These are phyloP conservation scores for Theristicus caerulescens DNA, from an alignment of 2,113 vertebrate species.

Conservation along the genomic window DNA sequence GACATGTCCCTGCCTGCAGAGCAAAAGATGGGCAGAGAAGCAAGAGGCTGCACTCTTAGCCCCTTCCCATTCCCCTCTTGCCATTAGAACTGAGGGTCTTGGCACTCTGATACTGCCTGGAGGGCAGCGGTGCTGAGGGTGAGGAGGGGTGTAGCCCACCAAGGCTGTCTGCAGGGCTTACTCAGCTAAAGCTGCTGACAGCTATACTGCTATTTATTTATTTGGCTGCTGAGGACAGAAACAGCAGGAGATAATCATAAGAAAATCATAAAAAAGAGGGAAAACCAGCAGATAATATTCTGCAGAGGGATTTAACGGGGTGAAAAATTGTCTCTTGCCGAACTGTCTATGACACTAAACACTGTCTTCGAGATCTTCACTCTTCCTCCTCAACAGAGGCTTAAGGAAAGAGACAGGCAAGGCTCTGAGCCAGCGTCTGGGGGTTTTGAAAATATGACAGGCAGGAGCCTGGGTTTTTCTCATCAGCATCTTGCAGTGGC, in stretches of 20 bases:
- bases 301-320: conserved; percentile 63
- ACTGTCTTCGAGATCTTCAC: conserved; percentile 52
- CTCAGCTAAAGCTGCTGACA: conserved; percentile 40
- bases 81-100: background rate
- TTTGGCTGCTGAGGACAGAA: conserved; percentile 58
- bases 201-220: conserved; percentile 59
- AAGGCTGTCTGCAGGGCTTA: background rate
- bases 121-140: background rate
- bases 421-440: conserved; percentile 30
- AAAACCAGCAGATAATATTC: conserved; percentile 63
- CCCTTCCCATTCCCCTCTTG: background rate
- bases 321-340: conserved; percentile 51
- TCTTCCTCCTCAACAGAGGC: conserved; percentile 63
- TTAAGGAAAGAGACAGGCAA: conserved; percentile 64
- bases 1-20: background rate
- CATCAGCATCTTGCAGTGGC: conserved; percentile 58
- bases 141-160: background rate
- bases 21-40: background rate
- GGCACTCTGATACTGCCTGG: background rate
- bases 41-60: background rate
- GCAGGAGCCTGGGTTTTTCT: conserved; percentile 41
- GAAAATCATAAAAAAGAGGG: conserved; percentile 64
- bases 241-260: conserved; percentile 69
- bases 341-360: conserved; percentile 67
- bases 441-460: conserved; percentile 67